These are phyloP conservation scores for Hoplias malabaricus DNA, from an alignment of 2,113 vertebrate genomes.

Conservation along the genomic window DNA sequence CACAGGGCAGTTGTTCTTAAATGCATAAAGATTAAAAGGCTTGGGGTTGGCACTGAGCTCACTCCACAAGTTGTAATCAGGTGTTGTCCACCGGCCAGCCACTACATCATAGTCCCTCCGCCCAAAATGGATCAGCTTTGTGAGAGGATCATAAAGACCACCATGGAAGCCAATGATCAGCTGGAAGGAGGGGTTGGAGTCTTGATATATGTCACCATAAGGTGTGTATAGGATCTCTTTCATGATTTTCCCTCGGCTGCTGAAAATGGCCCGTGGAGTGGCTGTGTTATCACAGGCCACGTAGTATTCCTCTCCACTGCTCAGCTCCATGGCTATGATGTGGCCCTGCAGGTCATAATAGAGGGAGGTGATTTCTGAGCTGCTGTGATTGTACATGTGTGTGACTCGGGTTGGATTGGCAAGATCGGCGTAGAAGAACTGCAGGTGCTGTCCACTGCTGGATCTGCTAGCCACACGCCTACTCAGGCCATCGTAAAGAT, in stretches of 20 bases:
- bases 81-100: slow-evolving; percentile 91
- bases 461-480: slow-evolving; percentile 88
- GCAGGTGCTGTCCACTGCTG: slow-evolving; percentile 85
- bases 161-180: slow-evolving; percentile 93
- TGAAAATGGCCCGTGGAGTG: slow-evolving; percentile 91
- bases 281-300: slow-evolving; percentile 92
- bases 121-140: slow-evolving; percentile 89
- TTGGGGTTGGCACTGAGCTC: slow-evolving; percentile 85
- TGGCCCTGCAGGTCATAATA: slow-evolving; percentile 98
- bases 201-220: slow-evolving; percentile 93
- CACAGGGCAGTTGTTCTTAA: slow-evolving; percentile 70
- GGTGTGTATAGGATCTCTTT: slow-evolving; percentile 93
- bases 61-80: slow-evolving; percentile 89
- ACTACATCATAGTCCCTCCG: slow-evolving; percentile 92
- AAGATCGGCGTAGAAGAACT: slow-evolving; percentile 97
- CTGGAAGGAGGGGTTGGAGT: slow-evolving; percentile 91
- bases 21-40: slow-evolving; percentile 90
- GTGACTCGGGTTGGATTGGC: slow-evolving; percentile 90
- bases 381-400: slow-evolving; percentile 94
- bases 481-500: slow-evolving; percentile 92
- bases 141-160: slow-evolving; percentile 88
- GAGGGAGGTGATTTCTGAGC: slow-evolving; percentile 91
- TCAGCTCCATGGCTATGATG: slow-evolving; percentile 97
- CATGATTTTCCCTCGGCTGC: slow-evolving; percentile 87
- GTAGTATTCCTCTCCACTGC: slow-evolving; percentile 95